Evolutionary conservation across 2,797 vertebrate species (phyloP).

Genomic region (Ctenosaura bakeri): DNA sequence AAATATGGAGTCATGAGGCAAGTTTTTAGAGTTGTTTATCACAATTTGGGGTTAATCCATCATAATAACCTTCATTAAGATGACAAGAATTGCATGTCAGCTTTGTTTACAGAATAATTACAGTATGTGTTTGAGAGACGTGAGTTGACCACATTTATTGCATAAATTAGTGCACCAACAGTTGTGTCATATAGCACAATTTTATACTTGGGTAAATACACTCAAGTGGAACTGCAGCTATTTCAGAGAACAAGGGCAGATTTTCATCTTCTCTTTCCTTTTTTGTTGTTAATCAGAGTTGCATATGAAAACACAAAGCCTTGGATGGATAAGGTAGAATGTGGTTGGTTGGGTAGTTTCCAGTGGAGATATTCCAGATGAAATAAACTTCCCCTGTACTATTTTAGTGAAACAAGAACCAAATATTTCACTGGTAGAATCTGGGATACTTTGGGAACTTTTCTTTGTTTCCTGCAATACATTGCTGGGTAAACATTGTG

Average conservation of each 20-base stretch:
- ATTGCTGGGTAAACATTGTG: background rate
- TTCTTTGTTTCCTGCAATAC: background rate
- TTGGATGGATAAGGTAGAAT: background rate
- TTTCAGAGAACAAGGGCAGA: background rate
- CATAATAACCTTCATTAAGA: background rate
- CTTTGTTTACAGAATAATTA: slow-evolving; percentile 9
- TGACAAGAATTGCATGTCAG: background rate
- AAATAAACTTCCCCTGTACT: background rate
- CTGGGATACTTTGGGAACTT: background rate
- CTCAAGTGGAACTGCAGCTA: background rate
- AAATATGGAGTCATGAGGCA: background rate
- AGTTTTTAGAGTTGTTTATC: slow-evolving; percentile 14
- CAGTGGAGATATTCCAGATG: background rate
- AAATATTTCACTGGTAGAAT: background rate
- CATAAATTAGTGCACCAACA: background rate
- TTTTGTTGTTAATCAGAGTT: slow-evolving; percentile 1
- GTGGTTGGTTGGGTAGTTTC: background rate
- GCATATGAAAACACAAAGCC: background rate
- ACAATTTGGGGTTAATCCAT: background rate
- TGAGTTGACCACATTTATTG: background rate
- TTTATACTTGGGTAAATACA: background rate
- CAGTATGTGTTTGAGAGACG: background rate
- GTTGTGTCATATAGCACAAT: background rate
- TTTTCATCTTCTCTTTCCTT: background rate
- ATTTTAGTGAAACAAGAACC: background rate